Evolutionary conservation across 1,140 invertebrate species (phyloP).

Genomic region (Pantala flavescens): DNA sequence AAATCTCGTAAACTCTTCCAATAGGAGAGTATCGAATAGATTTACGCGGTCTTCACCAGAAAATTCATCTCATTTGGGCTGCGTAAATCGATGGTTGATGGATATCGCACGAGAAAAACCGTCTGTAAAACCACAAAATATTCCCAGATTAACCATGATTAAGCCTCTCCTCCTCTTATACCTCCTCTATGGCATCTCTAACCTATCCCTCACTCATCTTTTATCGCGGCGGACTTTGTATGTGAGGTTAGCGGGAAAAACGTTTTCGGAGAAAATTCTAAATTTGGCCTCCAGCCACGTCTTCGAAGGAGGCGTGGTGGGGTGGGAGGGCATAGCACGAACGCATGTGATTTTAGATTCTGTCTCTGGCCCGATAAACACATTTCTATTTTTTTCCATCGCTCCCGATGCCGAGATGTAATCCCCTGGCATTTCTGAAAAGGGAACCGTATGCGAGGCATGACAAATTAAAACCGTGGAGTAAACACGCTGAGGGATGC

Average conservation of each 20-base stretch:
- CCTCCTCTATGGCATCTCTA: too few species aligned
- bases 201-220: too few species aligned
- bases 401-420: neutral
- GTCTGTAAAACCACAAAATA: too few species aligned
- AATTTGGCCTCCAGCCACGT: neutral
- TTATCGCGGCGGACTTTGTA: too few species aligned
- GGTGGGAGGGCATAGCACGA: neutral
- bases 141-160: too few species aligned
- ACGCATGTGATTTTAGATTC: conserved; percentile 2
- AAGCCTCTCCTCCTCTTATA: too few species aligned
- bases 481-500: neutral
- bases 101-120: too few species aligned
- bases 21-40: too few species aligned
- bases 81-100: too few species aligned
- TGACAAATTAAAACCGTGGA: conserved; percentile 2
- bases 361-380: neutral
- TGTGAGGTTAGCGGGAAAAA: neutral
- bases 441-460: neutral
- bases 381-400: neutral
- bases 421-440: conserved; percentile 1
- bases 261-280: neutral
- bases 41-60: too few species aligned
- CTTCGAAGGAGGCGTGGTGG: neutral
- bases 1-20: too few species aligned
- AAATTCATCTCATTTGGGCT: too few species aligned